Base-by-base conservation (phyloP, 1,140 invertebrate genomes). In the Planococcus citri region DNA sequence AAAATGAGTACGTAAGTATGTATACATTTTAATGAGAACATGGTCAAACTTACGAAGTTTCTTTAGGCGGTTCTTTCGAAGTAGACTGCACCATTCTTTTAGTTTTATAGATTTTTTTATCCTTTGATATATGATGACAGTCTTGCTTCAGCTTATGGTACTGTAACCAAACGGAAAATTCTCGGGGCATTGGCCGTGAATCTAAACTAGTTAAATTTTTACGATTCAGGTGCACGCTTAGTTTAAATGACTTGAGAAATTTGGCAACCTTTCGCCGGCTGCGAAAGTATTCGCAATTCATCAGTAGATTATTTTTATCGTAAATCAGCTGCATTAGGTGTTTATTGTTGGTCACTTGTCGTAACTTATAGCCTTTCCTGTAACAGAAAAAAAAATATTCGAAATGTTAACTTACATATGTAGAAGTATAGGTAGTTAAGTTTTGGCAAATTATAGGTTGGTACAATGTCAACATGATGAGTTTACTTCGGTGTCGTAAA, bases 271-370 rank as follows among this genome's bases (percentile, higher is more conserved):
- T 64, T 25, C 60, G 58, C 22, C 74, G 76, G 64, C 85, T 80
- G 1, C 80, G 78, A 24, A 87, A 76, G 73, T 83, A 84, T 76
- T 88, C 86, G 74, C 87, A 89, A 76, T 88, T 86, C 73, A 82
- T 78, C 9, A 88, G 76, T 27, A 78, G 76, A 72, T 80, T 79
- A 41, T 80, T 78, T 69, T 79, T 79, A 20, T 83, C 79, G 80
- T 86, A 87, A 69, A 89, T 87, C 14, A 87, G 75, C 76, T 88
- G 86, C 10, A 89, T 81, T 74, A 89, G 81, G 76, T 84, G 82
- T 68, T 78, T 78, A 21, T 85, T 85, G 72, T 86, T 83, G 1
- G 84, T 83, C 68, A 88, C 75, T 76, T 89, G 86, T 20, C 85
- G 82, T 1, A 88, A 80, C 69, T 81, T 82, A 17, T 88, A 71